Percentiles rank a stretch among this genome's conserved stretches.
Conservation (phyloP, 2,888 invertebrate genomes). For the Lobophora halterata region DNA sequence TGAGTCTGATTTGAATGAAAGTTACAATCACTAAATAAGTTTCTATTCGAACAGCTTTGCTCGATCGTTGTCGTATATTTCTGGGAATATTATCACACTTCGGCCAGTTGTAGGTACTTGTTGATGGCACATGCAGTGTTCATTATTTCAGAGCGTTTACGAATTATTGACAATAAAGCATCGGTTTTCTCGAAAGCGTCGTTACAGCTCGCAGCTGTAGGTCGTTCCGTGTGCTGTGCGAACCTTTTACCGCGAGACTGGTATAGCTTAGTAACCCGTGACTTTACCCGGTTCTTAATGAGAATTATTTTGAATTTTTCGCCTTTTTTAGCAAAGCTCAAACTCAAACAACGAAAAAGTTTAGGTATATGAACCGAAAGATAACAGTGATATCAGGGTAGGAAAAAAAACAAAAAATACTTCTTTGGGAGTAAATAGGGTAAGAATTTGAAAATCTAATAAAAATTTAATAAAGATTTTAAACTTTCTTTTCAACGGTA, state of each 20-base stretch:
- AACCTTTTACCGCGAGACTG: conserved; percentile 19
- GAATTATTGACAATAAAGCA: conserved; percentile 67
- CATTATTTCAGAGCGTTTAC: conserved; percentile 57
- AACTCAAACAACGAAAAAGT: too few species aligned
- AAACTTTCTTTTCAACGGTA: too few species aligned
- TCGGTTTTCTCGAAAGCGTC: conserved; percentile 61
- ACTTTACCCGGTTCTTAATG: neutral
- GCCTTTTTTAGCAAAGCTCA: neutral
- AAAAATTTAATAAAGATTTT: too few species aligned
- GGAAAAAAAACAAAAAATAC: too few species aligned
- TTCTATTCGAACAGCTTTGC: conserved; percentile 34
- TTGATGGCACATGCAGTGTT: conserved; percentile 52
- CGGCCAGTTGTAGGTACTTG: conserved; percentile 37
- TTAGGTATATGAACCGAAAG: too few species aligned
- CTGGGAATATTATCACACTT: conserved; percentile 41
- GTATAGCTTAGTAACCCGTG: conserved; percentile 4
- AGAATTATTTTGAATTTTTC: neutral
- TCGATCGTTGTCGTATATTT: conserved; percentile 32
- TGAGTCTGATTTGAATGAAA: conserved; percentile 16
- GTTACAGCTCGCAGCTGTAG: conserved; percentile 58
- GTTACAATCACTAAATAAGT: conserved; percentile 37
- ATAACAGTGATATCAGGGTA: too few species aligned
- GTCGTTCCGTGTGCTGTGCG: conserved; percentile 42
- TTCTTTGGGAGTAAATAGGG: too few species aligned
- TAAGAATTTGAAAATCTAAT: too few species aligned